Conservation (phyloP, 2,888 invertebrate genomes). For the Leucophenga maculata region DNA sequence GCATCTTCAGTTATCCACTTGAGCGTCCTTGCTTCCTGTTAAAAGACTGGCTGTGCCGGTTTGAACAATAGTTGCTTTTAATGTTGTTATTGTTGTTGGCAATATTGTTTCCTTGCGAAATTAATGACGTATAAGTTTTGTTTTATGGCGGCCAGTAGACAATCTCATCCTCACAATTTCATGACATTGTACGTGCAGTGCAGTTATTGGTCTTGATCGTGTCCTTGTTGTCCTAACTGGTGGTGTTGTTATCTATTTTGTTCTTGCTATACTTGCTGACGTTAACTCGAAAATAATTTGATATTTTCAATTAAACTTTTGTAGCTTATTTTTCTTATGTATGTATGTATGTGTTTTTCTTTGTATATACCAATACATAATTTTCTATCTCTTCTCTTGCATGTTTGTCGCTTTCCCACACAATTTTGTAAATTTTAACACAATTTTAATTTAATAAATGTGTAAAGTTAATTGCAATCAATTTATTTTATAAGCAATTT, state of each 20-base stretch:
- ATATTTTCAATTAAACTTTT: constrained; percentile 65
- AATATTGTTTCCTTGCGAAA: constrained; percentile 34
- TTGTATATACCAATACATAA: not conserved
- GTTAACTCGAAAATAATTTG: constrained; percentile 64
- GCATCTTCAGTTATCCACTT: constrained; percentile 30
- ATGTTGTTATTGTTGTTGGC: constrained; percentile 20
- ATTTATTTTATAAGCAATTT: no score
- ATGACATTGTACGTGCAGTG: not conserved
- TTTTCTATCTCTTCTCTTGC: not conserved
- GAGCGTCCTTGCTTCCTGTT: constrained; percentile 2
- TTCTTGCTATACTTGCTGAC: constrained; percentile 54
- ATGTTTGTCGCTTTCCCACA: not conserved
- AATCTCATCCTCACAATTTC: constrained; percentile 42
- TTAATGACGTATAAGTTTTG: constrained; percentile 39
- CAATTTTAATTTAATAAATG: no score
- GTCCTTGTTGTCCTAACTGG: constrained; percentile 23
- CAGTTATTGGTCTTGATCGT: not conserved
- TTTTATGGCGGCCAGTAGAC: constrained; percentile 29
- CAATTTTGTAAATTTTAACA: constrained; percentile 25
- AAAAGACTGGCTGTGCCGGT: not conserved
- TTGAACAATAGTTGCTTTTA: not conserved
- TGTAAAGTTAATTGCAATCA: no score
- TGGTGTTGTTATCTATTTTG: constrained; percentile 33
- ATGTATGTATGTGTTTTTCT: not conserved
- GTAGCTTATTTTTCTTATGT: not conserved